Conservation (phyloP, 2,888 invertebrate species). For the Drosophila testacea region DNA sequence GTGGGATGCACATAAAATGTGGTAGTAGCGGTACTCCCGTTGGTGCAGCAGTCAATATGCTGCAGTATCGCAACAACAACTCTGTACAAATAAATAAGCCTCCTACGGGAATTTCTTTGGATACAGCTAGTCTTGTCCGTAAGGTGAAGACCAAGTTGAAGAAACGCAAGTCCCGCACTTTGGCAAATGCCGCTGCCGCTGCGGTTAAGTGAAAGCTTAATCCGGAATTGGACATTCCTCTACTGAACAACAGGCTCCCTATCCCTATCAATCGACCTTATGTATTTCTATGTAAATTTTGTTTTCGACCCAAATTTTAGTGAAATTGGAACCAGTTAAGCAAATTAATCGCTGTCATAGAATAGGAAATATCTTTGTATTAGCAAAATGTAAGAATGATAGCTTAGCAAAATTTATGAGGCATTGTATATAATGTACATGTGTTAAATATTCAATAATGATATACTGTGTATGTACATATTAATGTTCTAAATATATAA, state of each 20-base stretch:
- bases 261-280: conserved; percentile 5
- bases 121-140: conserved; percentile 85
- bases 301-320: conserved; percentile 57
- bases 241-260: conserved; percentile 12
- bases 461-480: background rate
- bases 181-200: conserved; percentile 29
- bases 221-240: conserved; percentile 25
- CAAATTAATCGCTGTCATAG: conserved; percentile 11
- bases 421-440: background rate
- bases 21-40: conserved; percentile 18
- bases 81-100: conserved; percentile 18
- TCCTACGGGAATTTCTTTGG: conserved; percentile 81
- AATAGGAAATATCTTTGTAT: conserved; percentile 3
- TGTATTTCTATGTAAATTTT: conserved; percentile 39
- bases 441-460: conserved; percentile 8
- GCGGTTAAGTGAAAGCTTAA: conserved; percentile 18
- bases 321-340: conserved; percentile 38
- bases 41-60: conserved; percentile 16
- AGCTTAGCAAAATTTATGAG: conserved; percentile 35
- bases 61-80: conserved; percentile 32
- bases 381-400: conserved; percentile 30
- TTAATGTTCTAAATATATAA: background rate
- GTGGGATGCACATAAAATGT: conserved; percentile 37
- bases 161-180: conserved; percentile 70
- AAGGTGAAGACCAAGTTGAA: conserved; percentile 83